These are phyloP conservation scores for Ranitomeya imitator DNA, from an alignment of 2,113 vertebrate genomes.

Conservation along the genomic window DNA sequence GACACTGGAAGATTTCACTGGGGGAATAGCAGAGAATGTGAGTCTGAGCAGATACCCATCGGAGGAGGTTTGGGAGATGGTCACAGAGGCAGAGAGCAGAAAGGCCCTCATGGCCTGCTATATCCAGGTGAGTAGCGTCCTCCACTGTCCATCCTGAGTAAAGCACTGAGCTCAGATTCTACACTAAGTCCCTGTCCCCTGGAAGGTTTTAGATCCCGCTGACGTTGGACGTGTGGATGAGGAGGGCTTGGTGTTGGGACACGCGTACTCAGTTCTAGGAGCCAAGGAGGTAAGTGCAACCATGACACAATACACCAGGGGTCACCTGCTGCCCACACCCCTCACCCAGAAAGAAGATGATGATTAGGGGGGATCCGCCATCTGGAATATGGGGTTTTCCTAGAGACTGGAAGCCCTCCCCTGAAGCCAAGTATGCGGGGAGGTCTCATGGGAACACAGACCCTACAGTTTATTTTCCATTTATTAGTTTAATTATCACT, in stretches of 20 bases:
- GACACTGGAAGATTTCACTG: constrained; percentile 82
- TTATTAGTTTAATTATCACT: too few species aligned
- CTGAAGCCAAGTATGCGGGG: too few species aligned
- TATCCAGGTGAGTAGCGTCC: constrained; percentile 69
- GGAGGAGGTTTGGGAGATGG: constrained; percentile 71
- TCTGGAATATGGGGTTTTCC: not conserved
- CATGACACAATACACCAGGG: not conserved
- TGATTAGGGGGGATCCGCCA: too few species aligned
- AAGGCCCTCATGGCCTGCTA: constrained; percentile 76
- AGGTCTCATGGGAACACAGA: too few species aligned
- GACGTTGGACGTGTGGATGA: constrained; percentile 59
- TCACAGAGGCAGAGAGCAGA: constrained; percentile 67
- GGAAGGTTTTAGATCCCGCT: not conserved
- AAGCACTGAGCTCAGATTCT: not conserved
- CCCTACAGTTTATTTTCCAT: too few species aligned
- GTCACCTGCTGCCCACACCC: not conserved
- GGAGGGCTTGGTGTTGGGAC: constrained; percentile 74
- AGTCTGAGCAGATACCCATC: constrained; percentile 65
- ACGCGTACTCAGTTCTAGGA: constrained; percentile 77
- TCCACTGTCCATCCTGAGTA: not conserved
- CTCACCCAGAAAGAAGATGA: not conserved
- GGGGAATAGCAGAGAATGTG: constrained; percentile 74
- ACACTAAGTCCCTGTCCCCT: not conserved
- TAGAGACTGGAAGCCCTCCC: too few species aligned
- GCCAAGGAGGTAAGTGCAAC: constrained; percentile 66